Evolutionary conservation across 2,797 vertebrate species (phyloP), one percentile per base, ranked within the genome.

Genomic region (Acrossocheilus wenchowensis): DNA sequence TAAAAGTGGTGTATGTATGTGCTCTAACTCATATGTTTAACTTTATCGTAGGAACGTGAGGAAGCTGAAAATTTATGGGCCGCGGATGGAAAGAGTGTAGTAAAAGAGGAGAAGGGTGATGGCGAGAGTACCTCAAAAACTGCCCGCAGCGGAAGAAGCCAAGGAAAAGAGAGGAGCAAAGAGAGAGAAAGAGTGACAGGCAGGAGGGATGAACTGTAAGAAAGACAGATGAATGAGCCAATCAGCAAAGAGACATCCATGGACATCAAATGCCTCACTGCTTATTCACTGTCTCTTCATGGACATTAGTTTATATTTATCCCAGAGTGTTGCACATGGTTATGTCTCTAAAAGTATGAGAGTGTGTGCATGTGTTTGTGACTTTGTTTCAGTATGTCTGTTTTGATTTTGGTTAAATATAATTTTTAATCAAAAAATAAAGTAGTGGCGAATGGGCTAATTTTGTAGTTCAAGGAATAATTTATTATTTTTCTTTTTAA

Each of bases 1-100:
- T 36, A 23, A 81, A 81, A 43, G n/a, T 14, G 36, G 4, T 60
- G 23, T 45, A 39, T 52, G 14, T n/a, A 5, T 57, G 15, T 69
- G 19, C 4, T 68, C 21, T 69, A 5, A 52, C 21, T 52, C 17
- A 11, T 30, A 45, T 78, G 19, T 75, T 60, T 54, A 68, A 57
- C 81, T 15, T 82, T 26, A 19, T 79, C 82, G 69, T 91, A 99
- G 98, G 98, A 99, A 82, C 95, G 97, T 86, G 92, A 94, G 85
- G 96, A 97, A 90, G 97, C 96, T 2, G 96, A 97, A 89, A 88
- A 90, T 4, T 8, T 94, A 90, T 95, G 94, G 95, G 90, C 90
- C 6, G 91, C 89, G 21, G 92, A 91, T 1, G 94, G 94, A 84
- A 89, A 93, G 74, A 91, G 87, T 1, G 90, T 91, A 77, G 87